Conservation (phyloP, 2,797 vertebrate genomes). For the Malacoctenus gilli region DNA sequence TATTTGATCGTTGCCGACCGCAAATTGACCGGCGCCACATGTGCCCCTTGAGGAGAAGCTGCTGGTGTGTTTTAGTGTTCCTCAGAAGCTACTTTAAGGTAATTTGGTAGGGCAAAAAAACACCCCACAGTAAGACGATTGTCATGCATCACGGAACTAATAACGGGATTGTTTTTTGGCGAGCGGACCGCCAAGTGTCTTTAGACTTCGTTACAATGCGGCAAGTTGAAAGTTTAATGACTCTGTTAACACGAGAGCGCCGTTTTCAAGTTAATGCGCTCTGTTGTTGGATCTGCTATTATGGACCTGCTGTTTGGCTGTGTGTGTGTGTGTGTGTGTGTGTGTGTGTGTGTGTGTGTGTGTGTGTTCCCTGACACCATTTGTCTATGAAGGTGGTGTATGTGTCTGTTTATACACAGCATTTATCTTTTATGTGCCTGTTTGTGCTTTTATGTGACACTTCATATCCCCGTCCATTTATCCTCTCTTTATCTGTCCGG, state of each 20-base stretch:
- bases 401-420: constrained; percentile 38
- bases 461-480: constrained; percentile 63
- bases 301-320: constrained; percentile 6
- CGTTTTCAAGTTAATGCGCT: constrained; percentile 63
- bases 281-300: constrained; percentile 48
- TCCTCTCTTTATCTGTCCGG: constrained; percentile 48
- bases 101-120: neutral
- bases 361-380: constrained; percentile 37
- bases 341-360: constrained; percentile 5
- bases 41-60: neutral
- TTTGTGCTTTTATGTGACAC: constrained; percentile 72
- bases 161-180: constrained; percentile 23
- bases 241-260: constrained; percentile 65
- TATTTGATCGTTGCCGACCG: too few species aligned
- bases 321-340: constrained; percentile 10
- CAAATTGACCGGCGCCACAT: neutral
- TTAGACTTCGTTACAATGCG: constrained; percentile 45
- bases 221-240: constrained; percentile 65
- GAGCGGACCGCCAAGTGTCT: constrained; percentile 33
- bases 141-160: constrained; percentile 36
- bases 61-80: neutral
- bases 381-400: constrained; percentile 39
- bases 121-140: neutral
- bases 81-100: neutral
- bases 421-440: constrained; percentile 72